Evolutionary conservation across 2,113 vertebrate species (phyloP).

Genomic region (Calyptomena viridis): DNA sequence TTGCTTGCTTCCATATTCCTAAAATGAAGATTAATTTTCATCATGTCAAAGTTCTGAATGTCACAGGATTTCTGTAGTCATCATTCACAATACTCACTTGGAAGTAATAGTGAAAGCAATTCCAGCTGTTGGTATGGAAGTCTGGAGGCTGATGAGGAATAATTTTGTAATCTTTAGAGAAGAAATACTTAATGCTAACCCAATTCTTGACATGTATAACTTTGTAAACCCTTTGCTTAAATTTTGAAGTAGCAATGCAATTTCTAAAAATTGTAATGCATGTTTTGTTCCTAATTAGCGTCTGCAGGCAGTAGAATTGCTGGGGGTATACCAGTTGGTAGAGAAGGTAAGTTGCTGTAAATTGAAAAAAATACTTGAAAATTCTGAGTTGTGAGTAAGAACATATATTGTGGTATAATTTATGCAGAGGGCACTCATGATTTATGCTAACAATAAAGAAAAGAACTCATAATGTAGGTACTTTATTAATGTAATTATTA

Average conservation of each 20-base stretch:
- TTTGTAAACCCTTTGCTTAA: not conserved
- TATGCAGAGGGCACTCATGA: not conserved
- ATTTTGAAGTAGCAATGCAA: not conserved
- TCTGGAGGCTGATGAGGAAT: not conserved
- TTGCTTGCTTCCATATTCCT: not conserved
- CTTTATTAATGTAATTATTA: slow-evolving; percentile 16
- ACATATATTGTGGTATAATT: not conserved
- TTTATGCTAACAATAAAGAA: slow-evolving; percentile 1
- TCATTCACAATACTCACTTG: not conserved
- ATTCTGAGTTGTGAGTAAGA: not conserved
- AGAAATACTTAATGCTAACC: not conserved
- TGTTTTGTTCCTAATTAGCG: not conserved
- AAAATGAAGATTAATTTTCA: slow-evolving; percentile 35
- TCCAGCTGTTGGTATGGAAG: slow-evolving; percentile 6
- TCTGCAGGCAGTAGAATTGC: not conserved
- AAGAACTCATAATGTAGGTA: not conserved
- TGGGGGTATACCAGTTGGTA: not conserved
- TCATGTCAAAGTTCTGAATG: not conserved
- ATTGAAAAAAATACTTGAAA: not conserved
- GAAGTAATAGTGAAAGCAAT: not conserved
- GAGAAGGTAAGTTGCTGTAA: not conserved
- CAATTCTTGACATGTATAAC: not conserved
- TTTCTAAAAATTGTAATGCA: not conserved
- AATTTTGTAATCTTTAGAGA: not conserved
- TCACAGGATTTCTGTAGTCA: not conserved